Evolutionary conservation across 2,888 invertebrate genomes (phyloP).

Genomic region (Alitta virens): DNA sequence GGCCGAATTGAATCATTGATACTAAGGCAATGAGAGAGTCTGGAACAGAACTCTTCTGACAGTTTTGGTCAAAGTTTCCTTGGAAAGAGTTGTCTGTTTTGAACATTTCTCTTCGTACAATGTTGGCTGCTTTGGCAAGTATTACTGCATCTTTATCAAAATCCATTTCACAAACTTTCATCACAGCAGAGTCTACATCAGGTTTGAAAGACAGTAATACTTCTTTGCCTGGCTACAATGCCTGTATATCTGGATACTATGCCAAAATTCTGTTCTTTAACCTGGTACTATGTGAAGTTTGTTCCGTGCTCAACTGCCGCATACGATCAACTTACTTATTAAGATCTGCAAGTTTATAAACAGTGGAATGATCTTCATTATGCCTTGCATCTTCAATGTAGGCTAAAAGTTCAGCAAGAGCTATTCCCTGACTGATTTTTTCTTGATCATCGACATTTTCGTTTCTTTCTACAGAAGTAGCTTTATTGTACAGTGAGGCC

Average conservation of each 20-base stretch:
- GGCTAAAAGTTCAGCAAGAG: constrained; percentile 23
- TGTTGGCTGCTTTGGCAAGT: constrained; percentile 30
- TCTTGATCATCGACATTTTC: too few species aligned
- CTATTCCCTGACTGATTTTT: too few species aligned
- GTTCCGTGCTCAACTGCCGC: constrained; percentile 22
- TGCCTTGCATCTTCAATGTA: constrained; percentile 25
- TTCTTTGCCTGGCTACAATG: too few species aligned
- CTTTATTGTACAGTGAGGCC: constrained; percentile 1
- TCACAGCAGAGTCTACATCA: constrained; percentile 4
- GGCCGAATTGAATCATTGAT: constrained; percentile 19
- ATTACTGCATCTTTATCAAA: constrained; percentile 26
- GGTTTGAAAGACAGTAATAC: constrained; percentile 11
- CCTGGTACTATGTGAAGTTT: constrained; percentile 17
- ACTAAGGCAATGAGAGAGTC: constrained; percentile 21
- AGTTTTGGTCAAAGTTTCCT: constrained; percentile 23
- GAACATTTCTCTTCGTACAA: constrained; percentile 28
- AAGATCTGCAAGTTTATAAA: constrained; percentile 26
- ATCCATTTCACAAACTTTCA: background rate
- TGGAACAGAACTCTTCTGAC: constrained; percentile 20
- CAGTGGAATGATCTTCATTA: constrained; percentile 13
- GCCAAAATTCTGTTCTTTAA: constrained; percentile 15
- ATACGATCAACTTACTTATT: constrained; percentile 24
- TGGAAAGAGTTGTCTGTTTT: constrained; percentile 19
- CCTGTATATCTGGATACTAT: too few species aligned
- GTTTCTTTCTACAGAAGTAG: background rate